Evolutionary conservation across 1,140 invertebrate species (phyloP), one percentile per base, ranked within the genome.

Genomic region (Neocloeon triangulifer): DNA sequence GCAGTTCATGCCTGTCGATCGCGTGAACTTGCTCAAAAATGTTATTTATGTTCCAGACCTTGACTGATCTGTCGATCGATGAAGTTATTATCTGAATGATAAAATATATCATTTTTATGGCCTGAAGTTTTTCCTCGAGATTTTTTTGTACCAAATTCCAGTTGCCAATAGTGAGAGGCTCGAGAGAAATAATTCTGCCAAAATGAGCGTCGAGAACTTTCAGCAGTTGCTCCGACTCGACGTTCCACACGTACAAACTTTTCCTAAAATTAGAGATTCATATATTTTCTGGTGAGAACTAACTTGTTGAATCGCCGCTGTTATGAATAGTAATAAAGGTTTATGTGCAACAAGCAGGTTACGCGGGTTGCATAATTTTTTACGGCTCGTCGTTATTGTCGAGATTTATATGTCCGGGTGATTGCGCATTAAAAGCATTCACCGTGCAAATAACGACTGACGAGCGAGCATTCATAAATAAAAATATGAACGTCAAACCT

Each of bases 11-110:
- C 27, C 89, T 59, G 46, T 96, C 84, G 38, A 98, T 89, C 12
- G 84, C 77, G 50, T 95, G 81, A 3, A 96, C 88, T 58, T 95
- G 85, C 48, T 96, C 88, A 46, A 92, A 89, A 43, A 97, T 95
- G 48, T 97, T 96, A 48, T 96, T 91, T 36, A 97, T 91, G 52
- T 96, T 97, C 92, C 92, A 98, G 0, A 97, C 88, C 62, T 98
- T 95, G 1, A 97, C 89, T 1, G 86, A 89, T 37, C 89, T 66
- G 54, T 98, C 92, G 31, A 98, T 92, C 0, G 89, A 96, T 0
- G 91, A 94, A 0, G 91, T 92, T 19, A 96, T 80, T 19, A 91
- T 75, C 46, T 77, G n/a, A n/a, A n/a, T n/a, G n/a, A 36, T 23
- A 41, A 38, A 27, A 33, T 7, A 28, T 30, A 39, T 30, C n/a